phyloP scores from a whole-genome alignment of 2,113 vertebrate species.

The Python bivittatus region DNA sequence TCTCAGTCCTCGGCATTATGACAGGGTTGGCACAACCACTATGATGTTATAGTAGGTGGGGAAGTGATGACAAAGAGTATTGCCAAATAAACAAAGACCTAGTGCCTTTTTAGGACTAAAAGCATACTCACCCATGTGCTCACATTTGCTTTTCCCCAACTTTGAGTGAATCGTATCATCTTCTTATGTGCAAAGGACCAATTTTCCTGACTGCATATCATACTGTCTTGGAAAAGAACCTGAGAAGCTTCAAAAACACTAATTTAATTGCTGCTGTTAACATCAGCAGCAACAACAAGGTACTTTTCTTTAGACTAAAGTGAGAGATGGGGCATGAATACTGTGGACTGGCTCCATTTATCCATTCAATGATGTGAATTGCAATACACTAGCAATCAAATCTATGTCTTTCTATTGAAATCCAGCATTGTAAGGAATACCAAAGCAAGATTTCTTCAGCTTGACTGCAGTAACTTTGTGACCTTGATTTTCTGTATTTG shows the following conservation, averaged over 20 bases:
- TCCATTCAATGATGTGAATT: background rate
- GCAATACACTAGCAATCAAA: background rate
- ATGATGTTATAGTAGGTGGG: background rate
- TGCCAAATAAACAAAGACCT: background rate
- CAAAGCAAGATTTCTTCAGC: background rate
- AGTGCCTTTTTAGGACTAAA: background rate
- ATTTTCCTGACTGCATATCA: background rate
- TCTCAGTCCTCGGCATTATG: background rate
- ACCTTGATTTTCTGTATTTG: background rate
- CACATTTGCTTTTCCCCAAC: background rate
- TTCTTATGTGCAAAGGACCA: background rate
- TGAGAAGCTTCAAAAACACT: background rate
- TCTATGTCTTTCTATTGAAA: background rate
- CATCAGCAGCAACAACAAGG: background rate
- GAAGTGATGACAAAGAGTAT: background rate
- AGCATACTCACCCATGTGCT: background rate
- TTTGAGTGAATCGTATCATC: background rate
- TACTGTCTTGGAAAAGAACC: background rate
- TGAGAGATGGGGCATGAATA: background rate
- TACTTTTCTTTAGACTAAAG: background rate
- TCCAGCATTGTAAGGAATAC: background rate
- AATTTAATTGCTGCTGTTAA: background rate
- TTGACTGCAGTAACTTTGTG: background rate
- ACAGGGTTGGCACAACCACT: background rate
- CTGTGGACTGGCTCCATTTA: background rate